phyloP scores from a whole-genome alignment of 2,797 vertebrate species.

The Brachymystax lenok region DNA sequence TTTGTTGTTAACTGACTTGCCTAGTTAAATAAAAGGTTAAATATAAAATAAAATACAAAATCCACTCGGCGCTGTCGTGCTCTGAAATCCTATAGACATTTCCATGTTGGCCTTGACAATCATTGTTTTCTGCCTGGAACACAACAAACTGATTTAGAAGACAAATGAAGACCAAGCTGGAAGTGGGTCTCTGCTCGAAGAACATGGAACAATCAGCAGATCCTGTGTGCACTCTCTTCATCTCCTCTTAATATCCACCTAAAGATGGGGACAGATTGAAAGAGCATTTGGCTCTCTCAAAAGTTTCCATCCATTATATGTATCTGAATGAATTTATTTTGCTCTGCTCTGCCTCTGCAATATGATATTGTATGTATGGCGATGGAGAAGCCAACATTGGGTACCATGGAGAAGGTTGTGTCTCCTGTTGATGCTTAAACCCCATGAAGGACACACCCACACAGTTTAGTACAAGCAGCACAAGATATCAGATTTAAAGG shows the following conservation, averaged over 20 bases:
- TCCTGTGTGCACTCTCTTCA: constrained; percentile 25
- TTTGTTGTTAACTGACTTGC: too few relatives aligned
- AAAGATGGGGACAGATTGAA: neutral
- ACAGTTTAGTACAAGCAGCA: too few relatives aligned
- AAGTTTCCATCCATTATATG: neutral
- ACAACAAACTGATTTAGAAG: constrained; percentile 16
- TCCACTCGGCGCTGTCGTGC: neutral
- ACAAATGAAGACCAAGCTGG: constrained; percentile 18
- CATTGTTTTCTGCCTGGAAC: constrained; percentile 34
- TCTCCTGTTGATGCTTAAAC: too few relatives aligned
- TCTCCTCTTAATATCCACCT: constrained; percentile 41
- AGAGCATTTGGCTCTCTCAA: constrained; percentile 9
- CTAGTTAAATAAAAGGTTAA: too few relatives aligned
- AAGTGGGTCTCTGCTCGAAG: constrained; percentile 49
- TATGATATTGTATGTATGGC: too few relatives aligned
- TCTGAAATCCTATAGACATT: constrained; percentile 12
- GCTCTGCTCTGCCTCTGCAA: too few relatives aligned
- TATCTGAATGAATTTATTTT: neutral
- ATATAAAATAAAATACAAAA: too few relatives aligned
- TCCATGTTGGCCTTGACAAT: constrained; percentile 25
- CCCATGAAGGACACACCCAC: too few relatives aligned
- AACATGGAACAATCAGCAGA: constrained; percentile 46
- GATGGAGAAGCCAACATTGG: too few relatives aligned
- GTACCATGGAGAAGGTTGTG: too few relatives aligned
- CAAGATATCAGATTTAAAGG: too few relatives aligned